Conservation (phyloP, 2,888 invertebrate genomes). For the Hydrotaea cyrtoneurina region DNA sequence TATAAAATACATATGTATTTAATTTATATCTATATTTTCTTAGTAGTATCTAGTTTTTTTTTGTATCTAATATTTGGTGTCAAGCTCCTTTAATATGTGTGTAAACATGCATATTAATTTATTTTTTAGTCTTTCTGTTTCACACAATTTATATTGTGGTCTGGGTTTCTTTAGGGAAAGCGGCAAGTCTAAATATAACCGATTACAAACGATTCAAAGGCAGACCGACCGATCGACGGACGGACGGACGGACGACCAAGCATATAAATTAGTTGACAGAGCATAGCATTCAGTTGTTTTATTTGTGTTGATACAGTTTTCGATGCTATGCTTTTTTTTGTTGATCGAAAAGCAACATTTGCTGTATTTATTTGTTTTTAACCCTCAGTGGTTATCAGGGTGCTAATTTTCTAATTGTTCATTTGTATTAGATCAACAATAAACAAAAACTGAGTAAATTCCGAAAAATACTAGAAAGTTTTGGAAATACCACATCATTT, state of each 20-base stretch:
- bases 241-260: neutral
- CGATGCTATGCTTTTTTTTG: neutral
- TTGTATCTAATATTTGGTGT: neutral
- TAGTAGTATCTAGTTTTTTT: neutral
- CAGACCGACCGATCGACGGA: no score
- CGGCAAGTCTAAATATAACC: conserved; percentile 37
- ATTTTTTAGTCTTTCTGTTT: neutral
- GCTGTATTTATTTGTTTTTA: neutral
- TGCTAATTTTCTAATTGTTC: no score
- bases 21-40: no score
- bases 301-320: neutral
- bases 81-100: conserved; percentile 9
- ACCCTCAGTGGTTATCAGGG: neutral
- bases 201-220: conserved; percentile 36
- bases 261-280: neutral
- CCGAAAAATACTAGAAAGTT: no score
- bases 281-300: neutral
- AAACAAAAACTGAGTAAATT: no score
- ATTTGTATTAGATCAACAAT: no score
- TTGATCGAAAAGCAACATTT: conserved; percentile 9
- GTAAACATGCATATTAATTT: neutral
- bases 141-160: neutral
- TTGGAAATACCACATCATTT: no score
- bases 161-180: conserved; percentile 5
- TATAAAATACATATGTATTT: no score